Evolutionary conservation across 2,797 vertebrate genomes (phyloP).

Genomic region (Sebastiscus tertius): DNA sequence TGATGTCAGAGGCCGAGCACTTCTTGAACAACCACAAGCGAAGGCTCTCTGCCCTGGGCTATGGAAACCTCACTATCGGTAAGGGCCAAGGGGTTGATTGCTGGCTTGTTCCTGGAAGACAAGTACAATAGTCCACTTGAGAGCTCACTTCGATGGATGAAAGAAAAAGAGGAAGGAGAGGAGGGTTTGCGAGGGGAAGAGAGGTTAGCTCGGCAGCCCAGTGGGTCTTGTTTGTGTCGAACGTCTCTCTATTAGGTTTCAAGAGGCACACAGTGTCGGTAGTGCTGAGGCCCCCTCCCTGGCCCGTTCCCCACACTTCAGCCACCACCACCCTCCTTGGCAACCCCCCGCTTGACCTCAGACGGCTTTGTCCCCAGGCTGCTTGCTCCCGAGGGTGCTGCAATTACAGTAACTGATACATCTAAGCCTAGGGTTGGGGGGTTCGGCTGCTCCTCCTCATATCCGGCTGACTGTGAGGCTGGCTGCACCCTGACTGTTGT

Average conservation of each 20-base stretch:
- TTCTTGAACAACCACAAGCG: slow-evolving; percentile 92
- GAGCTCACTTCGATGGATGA: slow-evolving; percentile 67
- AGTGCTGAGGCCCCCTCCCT: slow-evolving; percentile 35
- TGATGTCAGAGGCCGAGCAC: slow-evolving; percentile 95
- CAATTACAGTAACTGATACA: slow-evolving; percentile 86
- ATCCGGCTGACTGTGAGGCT: slow-evolving; percentile 80
- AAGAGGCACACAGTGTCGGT: slow-evolving; percentile 64
- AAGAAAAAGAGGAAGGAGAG: slow-evolving; percentile 55
- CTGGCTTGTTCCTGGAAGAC: slow-evolving; percentile 65
- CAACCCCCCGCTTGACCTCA: slow-evolving; percentile 76
- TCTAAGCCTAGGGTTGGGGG: slow-evolving; percentile 78
- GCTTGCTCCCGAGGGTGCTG: slow-evolving; percentile 76
- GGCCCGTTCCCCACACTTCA: slow-evolving; percentile 66
- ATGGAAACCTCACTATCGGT: slow-evolving; percentile 90
- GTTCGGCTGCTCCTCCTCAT: slow-evolving; percentile 75
- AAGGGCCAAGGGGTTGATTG: slow-evolving; percentile 78
- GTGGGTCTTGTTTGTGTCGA: slow-evolving; percentile 72
- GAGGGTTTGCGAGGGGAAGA: slow-evolving; percentile 47
- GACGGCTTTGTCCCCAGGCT: slow-evolving; percentile 74
- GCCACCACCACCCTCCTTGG: slow-evolving; percentile 62
- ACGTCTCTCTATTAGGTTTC: slow-evolving; percentile 78
- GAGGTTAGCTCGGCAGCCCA: slow-evolving; percentile 54
- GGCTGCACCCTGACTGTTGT: slow-evolving; percentile 76
- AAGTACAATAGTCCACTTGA: slow-evolving; percentile 79
- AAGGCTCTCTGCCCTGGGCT: slow-evolving; percentile 86